Base-by-base conservation (phyloP, 2,113 vertebrate genomes). In the Bettongia penicillata region DNA sequence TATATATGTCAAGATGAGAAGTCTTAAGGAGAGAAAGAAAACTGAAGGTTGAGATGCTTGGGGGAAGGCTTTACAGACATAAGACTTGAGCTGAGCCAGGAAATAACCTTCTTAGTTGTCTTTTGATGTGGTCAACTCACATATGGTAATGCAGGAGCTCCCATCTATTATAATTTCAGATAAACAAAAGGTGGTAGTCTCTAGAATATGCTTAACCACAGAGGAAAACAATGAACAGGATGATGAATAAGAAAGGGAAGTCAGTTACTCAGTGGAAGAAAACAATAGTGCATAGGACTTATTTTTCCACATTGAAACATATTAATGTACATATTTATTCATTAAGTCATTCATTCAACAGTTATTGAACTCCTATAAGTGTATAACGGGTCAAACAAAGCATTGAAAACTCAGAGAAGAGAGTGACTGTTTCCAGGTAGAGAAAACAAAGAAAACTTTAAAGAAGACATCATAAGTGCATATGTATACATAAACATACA, bases 41-140 rank as follows among this genome's bases (percentile, higher is more conserved):
- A n/a, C 1, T 43, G 68, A 84, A 6, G 0, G 3, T 43, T 55
- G 53, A n/a, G 92, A 28, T 90, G 11, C 31, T 22, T 6, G 1
- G n/a, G 43, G n/a, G 51, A 51, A 53, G 47, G 8, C 89, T 14
- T 92, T 24, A 51, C 43, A 57, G 47, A 51, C 10, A 68, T 22
- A 24, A 93, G 23, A 14, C 47, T 92, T 90, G 23, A 91, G 16
- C 57, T 94, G 52, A 28, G 25, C 90, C 61, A 93, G 49, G 90
- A 96, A 94, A 92, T 31, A 43, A 25, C 49, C 47, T 95, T 4
- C 53, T 92, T 84, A 90, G 50, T 84, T 91, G 84, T 48, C 2
- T 19, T 97, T 97, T 97, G 93, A 97, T 96, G 97, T 97, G 97
- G 96, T 52, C 92, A n/a, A 50, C 5, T 23, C 68, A 93, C 91